Evolutionary conservation across 2,113 vertebrate species (phyloP).

Genomic region (Antigone vipio): DNA sequence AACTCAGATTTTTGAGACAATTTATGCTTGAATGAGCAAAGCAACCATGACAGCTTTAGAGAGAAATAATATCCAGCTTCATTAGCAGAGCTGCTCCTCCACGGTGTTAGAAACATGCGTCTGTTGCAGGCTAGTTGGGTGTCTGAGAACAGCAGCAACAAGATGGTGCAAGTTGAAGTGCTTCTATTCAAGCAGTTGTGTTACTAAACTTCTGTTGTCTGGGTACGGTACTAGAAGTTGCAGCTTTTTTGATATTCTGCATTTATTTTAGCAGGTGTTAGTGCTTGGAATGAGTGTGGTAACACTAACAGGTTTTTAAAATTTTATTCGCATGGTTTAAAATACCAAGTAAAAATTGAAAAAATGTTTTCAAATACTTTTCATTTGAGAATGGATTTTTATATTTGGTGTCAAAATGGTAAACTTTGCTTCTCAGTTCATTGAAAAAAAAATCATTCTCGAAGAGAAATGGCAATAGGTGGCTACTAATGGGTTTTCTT

Average conservation of each 20-base stretch:
- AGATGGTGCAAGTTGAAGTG: not conserved
- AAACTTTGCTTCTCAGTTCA: not conserved
- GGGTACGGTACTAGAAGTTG: fast-evolving
- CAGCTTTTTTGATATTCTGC: not conserved
- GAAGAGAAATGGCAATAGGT: not conserved
- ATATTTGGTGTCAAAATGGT: not conserved
- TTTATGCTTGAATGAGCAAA: not conserved
- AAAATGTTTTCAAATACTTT: not conserved
- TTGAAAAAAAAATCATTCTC: not conserved
- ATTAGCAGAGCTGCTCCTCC: not conserved
- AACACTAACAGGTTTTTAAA: not conserved
- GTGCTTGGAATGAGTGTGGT: not conserved
- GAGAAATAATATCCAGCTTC: not conserved
- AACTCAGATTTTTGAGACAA: not conserved
- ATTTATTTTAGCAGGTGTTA: not conserved
- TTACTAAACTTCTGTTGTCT: not conserved
- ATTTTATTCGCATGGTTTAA: not conserved
- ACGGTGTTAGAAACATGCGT: not conserved
- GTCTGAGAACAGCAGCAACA: not conserved
- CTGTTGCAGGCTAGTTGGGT: not conserved
- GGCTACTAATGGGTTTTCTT: not conserved
- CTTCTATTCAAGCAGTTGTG: not conserved
- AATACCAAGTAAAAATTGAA: not conserved
- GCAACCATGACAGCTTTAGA: not conserved
- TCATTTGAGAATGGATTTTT: not conserved